Base-by-base conservation (phyloP, 2,888 invertebrate genomes). In the Malachius bipustulatus region DNA sequence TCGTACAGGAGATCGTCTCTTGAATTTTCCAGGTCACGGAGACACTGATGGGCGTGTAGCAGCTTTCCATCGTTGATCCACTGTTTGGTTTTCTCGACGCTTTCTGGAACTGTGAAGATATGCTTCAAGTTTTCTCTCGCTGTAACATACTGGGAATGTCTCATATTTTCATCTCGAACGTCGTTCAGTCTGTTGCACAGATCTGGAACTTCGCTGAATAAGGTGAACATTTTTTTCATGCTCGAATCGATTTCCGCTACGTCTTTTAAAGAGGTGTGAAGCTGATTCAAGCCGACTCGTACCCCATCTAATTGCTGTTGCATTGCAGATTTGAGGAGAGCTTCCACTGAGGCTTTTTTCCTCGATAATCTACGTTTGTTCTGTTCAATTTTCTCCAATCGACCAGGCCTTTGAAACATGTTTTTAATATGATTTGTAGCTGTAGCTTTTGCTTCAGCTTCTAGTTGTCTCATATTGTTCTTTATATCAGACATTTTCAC, bases 121-220 rank as follows among this genome's bases (percentile, higher is more conserved):
- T 97, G 94, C 59, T 94, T 96, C 15, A 98, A 67, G 57, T 98
- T 98, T 56, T 98, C 96, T 71, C 90, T 91, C 0, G 97, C 97
- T 1, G 96, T 94, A 2, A 91, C 93, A 63, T 94, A 91, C 57
- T 94, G 97, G 0, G 94, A 94, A 62, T 97, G 93, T 12, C 83
- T 76, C 47, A 85, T 83, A 57, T 94, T 94, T 61, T 97, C 96
- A 45, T 89, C 87, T 14, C 89, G 71, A 0, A 97, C 84, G 29
- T 81, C 77, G 55, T 82, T 82, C 16, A 98, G 65, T 26, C 82
- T 81, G 16, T 78, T 76, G 39, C 81, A 83, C 3, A 96, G 66
- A 4, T 77, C 77, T 1, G 88, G 82, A 0, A 96, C 80, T 28
- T 77, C 70, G 43, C 70, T 69, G 42, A 97, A 74, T 2, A 80